Evolutionary conservation across 2,113 vertebrate genomes (phyloP), one percentile per base, ranked within the genome.

Genomic region (Proterorhinus semilunaris): DNA sequence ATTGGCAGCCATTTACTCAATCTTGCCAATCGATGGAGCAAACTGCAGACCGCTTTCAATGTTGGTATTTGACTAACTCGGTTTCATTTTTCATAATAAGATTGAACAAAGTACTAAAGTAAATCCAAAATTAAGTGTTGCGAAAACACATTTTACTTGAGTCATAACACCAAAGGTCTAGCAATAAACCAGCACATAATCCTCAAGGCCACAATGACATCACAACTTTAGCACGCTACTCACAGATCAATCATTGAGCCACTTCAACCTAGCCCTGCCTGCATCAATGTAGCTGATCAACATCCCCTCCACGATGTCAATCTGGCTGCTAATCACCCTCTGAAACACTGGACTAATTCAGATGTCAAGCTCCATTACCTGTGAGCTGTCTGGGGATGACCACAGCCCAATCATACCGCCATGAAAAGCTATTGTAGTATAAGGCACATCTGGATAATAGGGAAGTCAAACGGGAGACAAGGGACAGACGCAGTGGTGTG

Each of bases 281-380:
- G 74, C 42, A 10, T 84, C 78, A 71, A 76, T 66, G 63, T 61
- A 68, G 72, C 68, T 75, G 50, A 73, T 78, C 78, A 81, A 63
- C 73, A 75, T 66, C 62, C 62, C 51, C 58, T 58, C 51, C 70
- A 78, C 80, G 81, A 84, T 80, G 63, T 76, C 82, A 80, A 83
- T 59, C 84, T 65, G 76, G 75, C 48, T 78, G 76, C 82, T 87
- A 89, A 90, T 89, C 83, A 86, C 50, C 79, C 53, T 74, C 64
- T 80, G 74, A 77, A 78, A 77, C 75, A 83, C 76, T 82, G 76
- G 71, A 67, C 72, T 85, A 87, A 88, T 85, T 87, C 84, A 81
- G 83, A 84, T 81, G 87, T 87, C 88, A 86, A 68, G 85, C 85
- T 71, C 87, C 87, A 87, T 89, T 91, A 88, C 82, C 87, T 85